Percentiles rank a stretch among this genome's conserved stretches.
Evolutionary conservation across 2,113 vertebrate genomes (phyloP).

Genomic region (Setophaga petechia): DNA sequence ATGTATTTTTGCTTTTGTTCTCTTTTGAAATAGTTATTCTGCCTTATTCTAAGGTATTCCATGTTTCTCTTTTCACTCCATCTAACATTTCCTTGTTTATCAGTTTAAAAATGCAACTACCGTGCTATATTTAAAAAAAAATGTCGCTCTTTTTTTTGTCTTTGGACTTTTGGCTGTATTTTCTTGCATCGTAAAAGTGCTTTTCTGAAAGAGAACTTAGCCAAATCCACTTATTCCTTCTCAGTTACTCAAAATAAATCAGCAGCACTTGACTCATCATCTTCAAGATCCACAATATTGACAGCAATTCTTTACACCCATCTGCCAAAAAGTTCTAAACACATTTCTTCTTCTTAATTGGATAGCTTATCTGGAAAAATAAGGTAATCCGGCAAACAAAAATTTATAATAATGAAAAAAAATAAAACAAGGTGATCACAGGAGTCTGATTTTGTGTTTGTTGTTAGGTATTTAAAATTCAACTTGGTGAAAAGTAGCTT

Average conservation of each 20-base stretch:
- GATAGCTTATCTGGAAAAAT: neutral
- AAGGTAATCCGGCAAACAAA: neutral
- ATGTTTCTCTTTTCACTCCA: no score
- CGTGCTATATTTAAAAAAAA: no score
- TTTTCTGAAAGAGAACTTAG: neutral
- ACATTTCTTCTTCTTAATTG: neutral
- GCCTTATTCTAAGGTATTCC: no score
- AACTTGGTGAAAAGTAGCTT: neutral
- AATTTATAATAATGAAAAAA: neutral
- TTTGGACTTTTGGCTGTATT: neutral
- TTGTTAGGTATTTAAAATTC: neutral
- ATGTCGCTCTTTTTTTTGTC: rapidly evolving
- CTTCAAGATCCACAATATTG: neutral
- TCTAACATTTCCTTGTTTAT: no score
- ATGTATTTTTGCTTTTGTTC: no score
- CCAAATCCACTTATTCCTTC: neutral
- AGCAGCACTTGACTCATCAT: neutral
- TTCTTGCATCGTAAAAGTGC: neutral
- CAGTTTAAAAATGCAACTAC: no score
- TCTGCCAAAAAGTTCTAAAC: neutral
- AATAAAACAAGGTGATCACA: neutral
- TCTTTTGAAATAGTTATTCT: no score
- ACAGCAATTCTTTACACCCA: neutral
- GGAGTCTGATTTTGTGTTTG: neutral
- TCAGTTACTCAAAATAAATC: neutral